phyloP scores from a whole-genome alignment of 2,113 vertebrate genomes.

The Anguilla rostrata region DNA sequence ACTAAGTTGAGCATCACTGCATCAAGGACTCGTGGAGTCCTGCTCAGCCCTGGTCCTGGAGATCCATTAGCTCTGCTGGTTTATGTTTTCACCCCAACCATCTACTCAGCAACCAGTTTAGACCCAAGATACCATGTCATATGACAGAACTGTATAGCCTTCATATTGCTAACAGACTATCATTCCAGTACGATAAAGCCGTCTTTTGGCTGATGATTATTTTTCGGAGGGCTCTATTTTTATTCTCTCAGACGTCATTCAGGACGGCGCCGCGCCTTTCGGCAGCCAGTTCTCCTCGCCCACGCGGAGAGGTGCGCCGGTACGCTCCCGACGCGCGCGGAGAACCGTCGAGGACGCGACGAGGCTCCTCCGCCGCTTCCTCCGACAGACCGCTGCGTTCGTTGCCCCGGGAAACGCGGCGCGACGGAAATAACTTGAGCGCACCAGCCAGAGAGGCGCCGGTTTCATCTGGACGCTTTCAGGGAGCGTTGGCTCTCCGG shows the following conservation, averaged over 20 bases:
- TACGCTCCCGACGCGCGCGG: background rate
- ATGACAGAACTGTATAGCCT: too few species aligned
- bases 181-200: background rate
- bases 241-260: background rate
- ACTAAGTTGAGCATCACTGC: too few species aligned
- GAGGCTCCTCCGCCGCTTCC: background rate
- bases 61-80: too few species aligned
- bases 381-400: background rate
- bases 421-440: background rate
- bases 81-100: too few species aligned
- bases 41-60: too few species aligned
- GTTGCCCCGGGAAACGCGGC: background rate
- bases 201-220: background rate
- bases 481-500: background rate
- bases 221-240: background rate
- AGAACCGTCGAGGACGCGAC: background rate
- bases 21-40: too few species aligned
- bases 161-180: background rate
- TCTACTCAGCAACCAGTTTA: too few species aligned
- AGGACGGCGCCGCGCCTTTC: constrained; percentile 17
- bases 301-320: constrained; percentile 26
- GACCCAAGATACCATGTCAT: too few species aligned
- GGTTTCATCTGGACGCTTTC: background rate
- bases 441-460: background rate
- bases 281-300: constrained; percentile 28